phyloP scores from a whole-genome alignment of 2,888 invertebrate species.

The Morpho achilles region DNA sequence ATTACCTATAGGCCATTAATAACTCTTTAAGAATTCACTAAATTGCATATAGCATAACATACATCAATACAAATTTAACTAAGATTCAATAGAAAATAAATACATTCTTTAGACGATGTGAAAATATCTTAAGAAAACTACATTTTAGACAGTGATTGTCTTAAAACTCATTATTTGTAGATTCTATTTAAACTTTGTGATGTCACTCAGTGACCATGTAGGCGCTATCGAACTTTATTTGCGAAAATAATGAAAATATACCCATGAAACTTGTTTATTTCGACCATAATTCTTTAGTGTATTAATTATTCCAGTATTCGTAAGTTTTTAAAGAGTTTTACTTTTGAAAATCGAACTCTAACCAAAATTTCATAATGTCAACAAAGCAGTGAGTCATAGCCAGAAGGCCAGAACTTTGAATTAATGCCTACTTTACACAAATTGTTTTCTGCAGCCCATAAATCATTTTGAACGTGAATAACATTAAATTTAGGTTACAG shows the following conservation, averaged over 20 bases:
- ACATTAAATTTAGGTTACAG: slow-evolving; percentile 59
- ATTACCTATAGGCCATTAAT: too few relatives aligned
- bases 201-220: slow-evolving; percentile 57
- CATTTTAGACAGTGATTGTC: too few relatives aligned
- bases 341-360: slow-evolving; percentile 18
- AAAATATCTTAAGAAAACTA: background rate
- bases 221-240: slow-evolving; percentile 37
- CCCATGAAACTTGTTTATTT: too few relatives aligned
- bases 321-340: slow-evolving; percentile 10
- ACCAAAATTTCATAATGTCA: slow-evolving; percentile 44
- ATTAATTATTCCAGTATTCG: too few relatives aligned
- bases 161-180: slow-evolving; percentile 38
- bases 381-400: slow-evolving; percentile 43
- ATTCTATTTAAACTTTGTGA: slow-evolving; percentile 73
- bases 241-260: slow-evolving; percentile 35
- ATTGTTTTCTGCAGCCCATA: slow-evolving; percentile 13
- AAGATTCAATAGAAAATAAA: too few relatives aligned
- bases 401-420: slow-evolving; percentile 20
- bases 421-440: slow-evolving; percentile 20
- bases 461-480: slow-evolving; percentile 38
- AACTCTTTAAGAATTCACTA: too few relatives aligned
- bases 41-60: too few relatives aligned
- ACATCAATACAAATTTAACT: too few relatives aligned
- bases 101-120: background rate
- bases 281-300: too few relatives aligned